Percentiles rank a stretch among this genome's conserved stretches.
These are phyloP conservation scores for Acanthosepion lycidas DNA, from an alignment of 2,888 invertebrate species.

Conservation along the genomic window DNA sequence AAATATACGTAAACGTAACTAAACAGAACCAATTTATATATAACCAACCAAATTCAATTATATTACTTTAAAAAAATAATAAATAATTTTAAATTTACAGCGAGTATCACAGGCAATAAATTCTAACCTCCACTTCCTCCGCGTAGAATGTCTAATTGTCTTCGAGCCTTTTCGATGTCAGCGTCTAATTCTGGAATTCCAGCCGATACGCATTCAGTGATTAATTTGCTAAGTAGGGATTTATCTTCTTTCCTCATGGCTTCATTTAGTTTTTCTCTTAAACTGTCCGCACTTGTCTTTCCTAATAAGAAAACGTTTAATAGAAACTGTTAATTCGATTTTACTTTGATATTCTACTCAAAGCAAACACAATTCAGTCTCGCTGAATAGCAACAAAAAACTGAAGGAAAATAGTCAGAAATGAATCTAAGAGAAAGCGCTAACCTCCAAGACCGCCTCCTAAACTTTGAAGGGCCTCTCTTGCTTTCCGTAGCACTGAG, in stretches of 20 bases:
- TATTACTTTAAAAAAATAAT: too few relatives aligned
- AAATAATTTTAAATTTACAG: too few relatives aligned
- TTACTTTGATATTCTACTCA: neutral
- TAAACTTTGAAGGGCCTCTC: neutral
- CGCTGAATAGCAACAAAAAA: neutral
- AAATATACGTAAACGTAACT: too few relatives aligned
- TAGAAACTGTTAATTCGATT: too few relatives aligned
- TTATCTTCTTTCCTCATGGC: neutral
- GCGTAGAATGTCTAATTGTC: too few relatives aligned
- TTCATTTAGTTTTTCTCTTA: neutral
- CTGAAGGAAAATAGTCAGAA: neutral
- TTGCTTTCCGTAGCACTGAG: neutral
- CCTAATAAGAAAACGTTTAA: neutral
- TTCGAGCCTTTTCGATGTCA: neutral
- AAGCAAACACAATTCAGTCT: neutral
- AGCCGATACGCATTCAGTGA: neutral
- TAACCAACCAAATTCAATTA: too few relatives aligned
- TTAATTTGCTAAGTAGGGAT: neutral
- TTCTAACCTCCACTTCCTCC: too few relatives aligned
- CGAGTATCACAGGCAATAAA: too few relatives aligned
- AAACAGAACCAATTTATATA: too few relatives aligned
- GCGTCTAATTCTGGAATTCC: slow-evolving; percentile 5
- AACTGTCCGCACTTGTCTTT: neutral
- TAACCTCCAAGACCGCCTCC: slow-evolving; percentile 42
- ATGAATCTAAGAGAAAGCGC: neutral